Conservation (phyloP, 2,113 vertebrate genomes). For the Gavialis gangeticus region DNA sequence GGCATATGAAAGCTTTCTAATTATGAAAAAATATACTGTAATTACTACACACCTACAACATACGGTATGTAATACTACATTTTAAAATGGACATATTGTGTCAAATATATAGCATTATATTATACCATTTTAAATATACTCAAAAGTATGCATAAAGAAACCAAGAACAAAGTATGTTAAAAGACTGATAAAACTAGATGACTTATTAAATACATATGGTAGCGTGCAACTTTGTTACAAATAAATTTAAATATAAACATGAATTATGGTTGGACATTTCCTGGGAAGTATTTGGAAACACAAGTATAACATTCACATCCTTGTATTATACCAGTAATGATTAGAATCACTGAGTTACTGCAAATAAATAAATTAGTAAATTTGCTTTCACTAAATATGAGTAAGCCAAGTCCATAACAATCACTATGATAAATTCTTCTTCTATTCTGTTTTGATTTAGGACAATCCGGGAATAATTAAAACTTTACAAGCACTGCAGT, state of each 20-base stretch:
- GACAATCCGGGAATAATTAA: neutral
- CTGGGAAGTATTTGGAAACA: neutral
- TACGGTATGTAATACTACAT: neutral
- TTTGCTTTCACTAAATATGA: neutral
- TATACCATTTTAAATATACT: neutral
- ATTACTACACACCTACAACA: slow-evolving; percentile 5
- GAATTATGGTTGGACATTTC: neutral
- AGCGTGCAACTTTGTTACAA: neutral
- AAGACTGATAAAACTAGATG: neutral
- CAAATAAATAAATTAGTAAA: neutral
- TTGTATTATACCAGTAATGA: neutral
- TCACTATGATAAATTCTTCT: neutral
- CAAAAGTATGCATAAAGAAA: neutral
- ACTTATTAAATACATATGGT: neutral
- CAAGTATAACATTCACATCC: neutral
- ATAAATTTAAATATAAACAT: neutral
- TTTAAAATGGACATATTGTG: neutral
- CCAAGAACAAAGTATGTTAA: slow-evolving; percentile 2
- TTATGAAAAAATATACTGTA: neutral
- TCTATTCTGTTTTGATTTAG: neutral
- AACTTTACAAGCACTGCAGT: slow-evolving; percentile 4
- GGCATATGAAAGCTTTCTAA: neutral
- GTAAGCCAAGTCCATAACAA: neutral
- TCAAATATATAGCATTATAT: neutral
- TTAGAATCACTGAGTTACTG: neutral